Percentiles rank a stretch among this genome's conserved stretches.
phyloP scores from a whole-genome alignment of 2,888 invertebrate species.

The Glomeris marginata region DNA sequence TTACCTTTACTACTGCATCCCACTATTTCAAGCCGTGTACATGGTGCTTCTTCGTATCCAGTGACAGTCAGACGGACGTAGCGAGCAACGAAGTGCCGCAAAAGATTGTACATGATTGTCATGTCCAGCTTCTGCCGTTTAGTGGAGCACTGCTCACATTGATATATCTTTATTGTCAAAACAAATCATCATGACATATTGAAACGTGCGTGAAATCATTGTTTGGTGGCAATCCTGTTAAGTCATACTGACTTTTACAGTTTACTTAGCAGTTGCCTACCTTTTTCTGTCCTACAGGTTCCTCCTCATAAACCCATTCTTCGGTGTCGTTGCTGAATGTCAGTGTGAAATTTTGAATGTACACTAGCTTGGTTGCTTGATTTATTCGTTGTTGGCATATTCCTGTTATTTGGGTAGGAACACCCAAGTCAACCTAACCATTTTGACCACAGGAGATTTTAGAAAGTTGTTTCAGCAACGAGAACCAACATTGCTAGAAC shows the following conservation, averaged over 20 bases:
- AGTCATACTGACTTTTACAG: too few relatives aligned
- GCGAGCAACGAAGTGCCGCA: conserved; percentile 19
- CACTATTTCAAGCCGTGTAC: conserved; percentile 21
- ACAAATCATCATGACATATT: too few relatives aligned
- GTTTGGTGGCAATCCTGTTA: too few relatives aligned
- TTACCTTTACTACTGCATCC: conserved; percentile 21
- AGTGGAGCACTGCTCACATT: conserved; percentile 20
- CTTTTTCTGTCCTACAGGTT: conserved; percentile 21
- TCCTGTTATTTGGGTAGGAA: conserved; percentile 19
- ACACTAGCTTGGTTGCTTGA: conserved; percentile 18
- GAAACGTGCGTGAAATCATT: too few relatives aligned
- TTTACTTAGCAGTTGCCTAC: conserved; percentile 13
- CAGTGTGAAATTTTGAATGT: conserved; percentile 18
- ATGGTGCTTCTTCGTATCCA: conserved; percentile 18
- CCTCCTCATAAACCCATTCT: conserved; percentile 21
- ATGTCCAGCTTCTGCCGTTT: conserved; percentile 18
- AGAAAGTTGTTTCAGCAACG: neutral
- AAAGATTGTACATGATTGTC: conserved; percentile 20
- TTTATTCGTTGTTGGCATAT: conserved; percentile 20
- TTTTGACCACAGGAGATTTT: neutral
- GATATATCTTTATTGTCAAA: conserved; percentile 17
- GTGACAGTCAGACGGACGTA: conserved; percentile 19
- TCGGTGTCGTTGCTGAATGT: conserved; percentile 20
- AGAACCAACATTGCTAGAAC: neutral
- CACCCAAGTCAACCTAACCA: conserved; percentile 18